Evolutionary conservation across 2,797 vertebrate genomes (phyloP).

Genomic region (Moxostoma hubbsi): DNA sequence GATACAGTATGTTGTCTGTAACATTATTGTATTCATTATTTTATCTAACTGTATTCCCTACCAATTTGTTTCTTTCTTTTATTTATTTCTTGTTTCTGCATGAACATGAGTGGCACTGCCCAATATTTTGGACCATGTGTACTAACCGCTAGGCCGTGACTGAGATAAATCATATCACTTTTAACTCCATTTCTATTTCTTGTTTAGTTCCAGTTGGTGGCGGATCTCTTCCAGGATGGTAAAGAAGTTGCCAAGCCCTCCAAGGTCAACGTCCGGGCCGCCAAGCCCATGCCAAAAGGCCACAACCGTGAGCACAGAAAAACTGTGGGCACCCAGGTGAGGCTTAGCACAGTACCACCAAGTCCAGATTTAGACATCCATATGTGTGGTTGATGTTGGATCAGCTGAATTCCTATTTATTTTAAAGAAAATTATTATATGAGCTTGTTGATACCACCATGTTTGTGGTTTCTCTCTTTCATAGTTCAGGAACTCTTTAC

Average conservation of each 20-base stretch:
- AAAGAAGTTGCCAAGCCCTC: constrained; percentile 70
- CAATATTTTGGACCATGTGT: no score
- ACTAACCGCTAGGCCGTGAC: no score
- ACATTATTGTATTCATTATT: no score
- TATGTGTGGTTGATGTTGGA: background rate
- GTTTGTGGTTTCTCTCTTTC: background rate
- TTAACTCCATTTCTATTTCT: background rate
- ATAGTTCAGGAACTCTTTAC: constrained; percentile 92
- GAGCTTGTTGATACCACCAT: background rate
- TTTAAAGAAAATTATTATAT: background rate
- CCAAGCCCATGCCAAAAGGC: constrained; percentile 76
- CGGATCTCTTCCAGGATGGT: constrained; percentile 88
- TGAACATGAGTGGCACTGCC: no score
- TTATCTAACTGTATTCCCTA: no score
- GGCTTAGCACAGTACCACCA: background rate
- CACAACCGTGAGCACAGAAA: constrained; percentile 92
- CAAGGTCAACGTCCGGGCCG: constrained; percentile 82
- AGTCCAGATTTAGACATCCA: background rate
- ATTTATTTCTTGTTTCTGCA: no score
- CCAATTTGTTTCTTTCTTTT: no score
- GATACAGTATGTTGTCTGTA: no score
- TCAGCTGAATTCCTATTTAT: background rate
- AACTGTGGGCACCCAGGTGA: constrained; percentile 92
- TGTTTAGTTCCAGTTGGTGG: constrained; percentile 86
- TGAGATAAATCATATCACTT: no score